phyloP scores from a whole-genome alignment of 2,113 vertebrate genomes.

The Cervus canadensis region DNA sequence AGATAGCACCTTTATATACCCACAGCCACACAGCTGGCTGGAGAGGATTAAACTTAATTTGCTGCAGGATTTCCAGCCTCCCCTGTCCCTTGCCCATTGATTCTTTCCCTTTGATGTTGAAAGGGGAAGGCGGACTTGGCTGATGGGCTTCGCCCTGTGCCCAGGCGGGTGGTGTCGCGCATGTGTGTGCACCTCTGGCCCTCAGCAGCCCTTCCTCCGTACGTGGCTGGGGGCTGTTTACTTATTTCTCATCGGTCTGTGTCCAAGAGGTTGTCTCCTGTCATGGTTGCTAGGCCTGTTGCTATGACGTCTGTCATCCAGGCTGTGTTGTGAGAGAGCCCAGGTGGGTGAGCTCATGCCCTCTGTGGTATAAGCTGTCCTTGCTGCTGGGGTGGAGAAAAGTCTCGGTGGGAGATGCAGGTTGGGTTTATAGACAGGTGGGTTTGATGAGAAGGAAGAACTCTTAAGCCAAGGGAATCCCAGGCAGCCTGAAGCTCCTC shows the following conservation, averaged over 20 bases:
- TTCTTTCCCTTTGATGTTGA: neutral
- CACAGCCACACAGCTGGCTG: neutral
- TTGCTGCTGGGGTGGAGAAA: neutral
- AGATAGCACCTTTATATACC: neutral
- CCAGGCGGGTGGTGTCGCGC: neutral
- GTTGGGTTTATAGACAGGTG: neutral
- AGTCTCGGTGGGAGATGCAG: neutral
- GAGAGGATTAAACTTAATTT: slow-evolving; percentile 7
- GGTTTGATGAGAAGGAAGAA: neutral
- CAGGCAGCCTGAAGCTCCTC: fast-evolving
- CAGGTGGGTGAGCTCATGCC: slow-evolving; percentile 23
- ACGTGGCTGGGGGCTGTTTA: neutral
- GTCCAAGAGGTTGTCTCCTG: slow-evolving; percentile 35
- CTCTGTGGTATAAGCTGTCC: neutral
- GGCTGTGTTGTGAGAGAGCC: slow-evolving; percentile 39
- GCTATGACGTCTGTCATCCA: slow-evolving; percentile 31
- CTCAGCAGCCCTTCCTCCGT: neutral
- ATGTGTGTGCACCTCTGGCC: neutral
- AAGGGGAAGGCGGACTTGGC: neutral
- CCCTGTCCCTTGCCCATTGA: neutral
- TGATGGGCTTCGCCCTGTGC: neutral
- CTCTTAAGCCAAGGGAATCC: neutral
- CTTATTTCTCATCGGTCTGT: neutral
- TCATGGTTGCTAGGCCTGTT: slow-evolving; percentile 32
- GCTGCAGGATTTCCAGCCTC: neutral